These are phyloP conservation scores for Saccopteryx bilineata DNA, from an alignment of 2,113 vertebrate genomes.

Conservation along the genomic window DNA sequence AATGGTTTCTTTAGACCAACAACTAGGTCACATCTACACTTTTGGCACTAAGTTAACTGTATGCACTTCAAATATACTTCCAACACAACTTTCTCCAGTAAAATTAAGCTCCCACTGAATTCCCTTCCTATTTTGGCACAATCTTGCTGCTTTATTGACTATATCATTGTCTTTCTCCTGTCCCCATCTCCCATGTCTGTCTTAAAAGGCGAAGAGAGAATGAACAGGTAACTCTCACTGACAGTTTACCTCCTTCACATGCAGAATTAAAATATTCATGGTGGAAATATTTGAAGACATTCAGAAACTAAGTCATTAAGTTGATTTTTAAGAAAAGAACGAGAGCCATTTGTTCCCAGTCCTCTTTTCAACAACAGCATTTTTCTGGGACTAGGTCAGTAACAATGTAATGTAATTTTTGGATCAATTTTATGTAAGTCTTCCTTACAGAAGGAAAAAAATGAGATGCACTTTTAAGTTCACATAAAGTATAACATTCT, in stretches of 20 bases:
- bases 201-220: not conserved
- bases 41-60: not conserved
- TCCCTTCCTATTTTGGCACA: not conserved
- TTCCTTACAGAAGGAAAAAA: not conserved
- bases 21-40: not conserved
- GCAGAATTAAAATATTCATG: not conserved
- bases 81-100: not conserved
- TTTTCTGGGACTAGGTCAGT: not conserved
- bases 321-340: not conserved
- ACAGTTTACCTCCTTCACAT: not conserved
- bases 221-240: not conserved
- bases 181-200: not conserved
- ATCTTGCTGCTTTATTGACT: not conserved
- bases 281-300: not conserved
- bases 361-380: not conserved
- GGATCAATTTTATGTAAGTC: not conserved
- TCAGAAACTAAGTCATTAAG: not conserved
- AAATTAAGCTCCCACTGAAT: conserved; percentile 9
- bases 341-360: not conserved
- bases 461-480: conserved; percentile 42
- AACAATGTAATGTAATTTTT: not conserved
- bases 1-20: not conserved
- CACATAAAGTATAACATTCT: not conserved
- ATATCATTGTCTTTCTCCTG: not conserved
- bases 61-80: not conserved